phyloP scores from a whole-genome alignment of 2,888 invertebrate species.

The Acleris cristana region DNA sequence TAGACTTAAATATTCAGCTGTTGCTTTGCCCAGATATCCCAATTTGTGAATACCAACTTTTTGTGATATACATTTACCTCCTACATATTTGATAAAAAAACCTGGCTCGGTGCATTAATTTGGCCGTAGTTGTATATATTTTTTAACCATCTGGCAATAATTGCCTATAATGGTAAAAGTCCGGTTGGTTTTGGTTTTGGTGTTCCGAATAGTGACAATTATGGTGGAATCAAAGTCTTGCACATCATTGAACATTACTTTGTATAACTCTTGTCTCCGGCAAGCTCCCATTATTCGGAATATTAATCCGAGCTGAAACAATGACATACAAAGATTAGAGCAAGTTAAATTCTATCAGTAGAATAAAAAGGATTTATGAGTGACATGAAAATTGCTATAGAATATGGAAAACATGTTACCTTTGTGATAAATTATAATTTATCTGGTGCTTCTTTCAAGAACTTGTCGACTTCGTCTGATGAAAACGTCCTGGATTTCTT shows the following conservation, averaged over 20 bases:
- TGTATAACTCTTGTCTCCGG: conserved; percentile 13
- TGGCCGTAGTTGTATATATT: conserved; percentile 11
- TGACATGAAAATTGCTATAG: not conserved
- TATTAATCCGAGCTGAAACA: conserved; percentile 1
- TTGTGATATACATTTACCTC: conserved; percentile 6
- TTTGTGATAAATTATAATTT: conserved; percentile 18
- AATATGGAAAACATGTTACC: conserved; percentile 13
- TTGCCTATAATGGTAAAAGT: conserved; percentile 1
- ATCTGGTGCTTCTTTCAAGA: conserved; percentile 33
- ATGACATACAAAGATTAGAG: not conserved
- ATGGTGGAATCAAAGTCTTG: not conserved
- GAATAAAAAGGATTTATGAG: not conserved
- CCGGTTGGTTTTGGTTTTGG: conserved; percentile 5
- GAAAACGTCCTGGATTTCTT: conserved; percentile 31
- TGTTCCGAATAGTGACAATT: conserved; percentile 6
- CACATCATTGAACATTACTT: conserved; percentile 2
- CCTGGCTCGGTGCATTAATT: not conserved
- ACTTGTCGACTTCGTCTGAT: conserved; percentile 24
- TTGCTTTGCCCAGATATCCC: conserved; percentile 2
- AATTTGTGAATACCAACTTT: conserved; percentile 15
- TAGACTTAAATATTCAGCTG: not conserved
- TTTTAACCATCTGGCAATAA: not conserved
- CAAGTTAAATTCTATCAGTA: not conserved
- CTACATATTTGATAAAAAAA: conserved; percentile 2
- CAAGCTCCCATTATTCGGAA: conserved; percentile 5